Base-by-base conservation (phyloP, 2,888 invertebrate species). In the Stratiomys singularior region DNA sequence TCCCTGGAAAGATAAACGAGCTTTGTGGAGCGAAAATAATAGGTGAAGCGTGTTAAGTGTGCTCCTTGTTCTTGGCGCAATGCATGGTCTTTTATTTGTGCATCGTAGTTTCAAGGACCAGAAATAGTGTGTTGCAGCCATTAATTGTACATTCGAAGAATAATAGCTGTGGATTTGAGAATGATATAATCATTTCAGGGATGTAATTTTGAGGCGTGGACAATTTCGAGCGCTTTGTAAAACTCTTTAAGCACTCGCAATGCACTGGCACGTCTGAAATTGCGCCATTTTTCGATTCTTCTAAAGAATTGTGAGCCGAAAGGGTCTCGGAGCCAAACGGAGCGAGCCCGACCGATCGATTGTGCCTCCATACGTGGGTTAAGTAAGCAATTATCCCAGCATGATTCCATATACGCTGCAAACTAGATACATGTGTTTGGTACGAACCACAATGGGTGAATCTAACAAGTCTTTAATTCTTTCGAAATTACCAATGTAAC, bases 311-410 rank as follows among this genome's bases (percentile, higher is more conserved):
- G 3, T 37, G 9, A n/a, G n/a, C n/a, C n/a, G n/a, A n/a, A n/a
- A n/a, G n/a, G n/a, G 44, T 7, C 44, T 13, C 52, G 15, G 52
- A 52, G 4, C 4, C 52, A 52, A 5, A 9, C 21, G 21, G 21
- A 18, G 28, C 63, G n/a, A 28, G 11, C 28, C 63, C 25, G 27
- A 63, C 27, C n/a, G 27, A 25, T 63, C 27, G 63, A 63, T 28
- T 63, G 5, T 25, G 25, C 71, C 21, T 72, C 71, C 25, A 37
- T 13, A 72, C 37, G 9, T 37, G 46, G n/a, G 30, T n/a, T 66
- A 18, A 13, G 56, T 72, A 28, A 56, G 71, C 71, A 52, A 72
- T 72, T 72, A 56, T 15, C 71, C 4, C 71, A 72, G 71, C 71
- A 72, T 72, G 71, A 28, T 7, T 11, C 56, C 28, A 47, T 18